Base-by-base conservation (phyloP, 2,113 vertebrate genomes). In the Eleginops maclovinus region DNA sequence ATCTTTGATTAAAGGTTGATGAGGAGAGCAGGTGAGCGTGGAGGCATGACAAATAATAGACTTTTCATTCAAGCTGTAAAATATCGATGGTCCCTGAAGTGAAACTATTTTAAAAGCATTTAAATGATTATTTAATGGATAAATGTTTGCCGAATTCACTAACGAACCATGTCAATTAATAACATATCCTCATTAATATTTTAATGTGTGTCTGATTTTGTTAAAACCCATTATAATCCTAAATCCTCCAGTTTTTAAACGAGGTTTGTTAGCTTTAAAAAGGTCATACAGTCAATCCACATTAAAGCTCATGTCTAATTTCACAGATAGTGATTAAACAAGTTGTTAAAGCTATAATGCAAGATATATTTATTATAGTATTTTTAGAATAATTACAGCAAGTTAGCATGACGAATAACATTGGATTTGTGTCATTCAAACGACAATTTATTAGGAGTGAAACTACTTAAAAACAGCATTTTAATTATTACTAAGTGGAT, bases 141-240 rank as follows among this genome's bases (percentile, higher is more conserved):
- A 40, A 0, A 36, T 21, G 1, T 22, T 2, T 1, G 47, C 65
- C 56, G 75, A 70, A 55, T 55, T 10, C 0, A 1, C 12, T 14
- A 19, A 10, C 0, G 4, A 21, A 61, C 10, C 9, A 6, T 10
- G n/a, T 4, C 0, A 13, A 40, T 44, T 53, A 0, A 17, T 0
- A 11, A 4, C 16, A 31, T 62, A 6, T 75, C 3, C 47, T 7
- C 0, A 1, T 11, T 53, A 15, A 6, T 44, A 4, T 11, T n/a
- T 0, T 15, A 4, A 0, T 10, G 0, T 43, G 10, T 10, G 19
- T 72, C 0, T 51, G 1, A 4, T 2, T 9, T 4, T 3, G 4
- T 3, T 0, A 24, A 65, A 53, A 49, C 3, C 1, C 15, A n/a
- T 0, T 0, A 9, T 14, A 58, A 0, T 50, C 16, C n/a, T 41